These are phyloP conservation scores for Cercopithecus mona DNA, from an alignment of 2,113 vertebrate species.

Conservation along the genomic window DNA sequence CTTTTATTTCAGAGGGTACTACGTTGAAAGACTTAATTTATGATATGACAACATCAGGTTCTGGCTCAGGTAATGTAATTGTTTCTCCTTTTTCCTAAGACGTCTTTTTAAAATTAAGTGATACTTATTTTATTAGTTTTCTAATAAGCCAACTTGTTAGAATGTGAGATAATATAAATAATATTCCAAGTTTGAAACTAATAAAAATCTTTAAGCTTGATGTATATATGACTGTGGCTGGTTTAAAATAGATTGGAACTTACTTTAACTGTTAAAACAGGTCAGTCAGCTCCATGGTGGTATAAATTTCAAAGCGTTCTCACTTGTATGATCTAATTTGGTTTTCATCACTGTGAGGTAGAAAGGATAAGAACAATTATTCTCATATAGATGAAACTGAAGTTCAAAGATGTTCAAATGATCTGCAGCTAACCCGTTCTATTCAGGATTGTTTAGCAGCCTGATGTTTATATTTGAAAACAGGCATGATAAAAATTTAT, in stretches of 20 bases:
- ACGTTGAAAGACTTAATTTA: constrained; percentile 99
- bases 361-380: not conserved
- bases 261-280: not conserved
- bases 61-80: constrained; percentile 92
- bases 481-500: not conserved
- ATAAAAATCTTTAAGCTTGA: constrained; percentile 5
- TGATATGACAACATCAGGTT: constrained; percentile 98
- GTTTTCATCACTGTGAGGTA: not conserved
- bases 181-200: not conserved
- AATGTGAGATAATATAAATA: not conserved
- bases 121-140: constrained; percentile 14
- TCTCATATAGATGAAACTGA: not conserved
- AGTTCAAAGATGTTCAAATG: not conserved
- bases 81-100: constrained; percentile 35
- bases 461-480: constrained; percentile 38
- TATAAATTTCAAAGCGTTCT: constrained; percentile 23
- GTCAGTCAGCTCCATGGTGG: not conserved
- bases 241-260: not conserved
- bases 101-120: not conserved
- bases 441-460: not conserved
- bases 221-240: not conserved
- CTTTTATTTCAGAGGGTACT: constrained; percentile 96
- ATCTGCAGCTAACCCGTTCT: not conserved
- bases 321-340: not conserved
- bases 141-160: constrained; percentile 19